phyloP scores from a whole-genome alignment of 2,888 invertebrate genomes.

The Lydus trimaculatus region DNA sequence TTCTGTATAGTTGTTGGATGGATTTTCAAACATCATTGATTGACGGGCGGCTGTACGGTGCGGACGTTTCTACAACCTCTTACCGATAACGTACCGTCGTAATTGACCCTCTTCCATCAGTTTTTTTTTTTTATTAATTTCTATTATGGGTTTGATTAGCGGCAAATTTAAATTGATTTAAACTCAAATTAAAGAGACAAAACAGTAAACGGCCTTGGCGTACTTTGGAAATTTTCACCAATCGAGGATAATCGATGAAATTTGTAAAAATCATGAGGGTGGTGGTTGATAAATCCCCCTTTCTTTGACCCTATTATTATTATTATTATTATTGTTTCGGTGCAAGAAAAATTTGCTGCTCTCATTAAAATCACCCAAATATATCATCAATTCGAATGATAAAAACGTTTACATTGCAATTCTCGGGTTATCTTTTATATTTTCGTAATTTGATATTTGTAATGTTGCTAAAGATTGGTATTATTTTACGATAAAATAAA shows the following conservation, averaged over 20 bases:
- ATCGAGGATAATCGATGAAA: background rate
- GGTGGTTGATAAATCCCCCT: background rate
- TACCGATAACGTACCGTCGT: background rate
- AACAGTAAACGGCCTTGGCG: background rate
- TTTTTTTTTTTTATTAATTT: background rate
- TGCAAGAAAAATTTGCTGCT: background rate
- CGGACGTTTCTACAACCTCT: background rate
- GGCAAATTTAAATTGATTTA: slow-evolving; percentile 1
- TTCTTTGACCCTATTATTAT: background rate
- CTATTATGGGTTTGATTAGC: background rate
- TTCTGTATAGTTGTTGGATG: slow-evolving; percentile 22
- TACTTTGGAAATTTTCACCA: background rate
- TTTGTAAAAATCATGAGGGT: background rate
- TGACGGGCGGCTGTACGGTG: slow-evolving; percentile 24
- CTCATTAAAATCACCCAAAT: background rate
- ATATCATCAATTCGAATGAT: background rate
- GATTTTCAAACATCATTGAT: slow-evolving; percentile 35
- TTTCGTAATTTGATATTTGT: background rate
- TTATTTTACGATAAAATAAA: background rate
- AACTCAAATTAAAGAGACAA: background rate
- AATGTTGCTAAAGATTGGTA: background rate
- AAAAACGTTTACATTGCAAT: background rate
- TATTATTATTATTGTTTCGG: background rate
- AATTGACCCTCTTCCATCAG: background rate
- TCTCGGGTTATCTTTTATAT: background rate